A percentile compares a stretch with the other conserved stretches of the same genome.
These are phyloP conservation scores for Thalassoma bifasciatum DNA, from an alignment of 2,113 vertebrate species.

Conservation along the genomic window DNA sequence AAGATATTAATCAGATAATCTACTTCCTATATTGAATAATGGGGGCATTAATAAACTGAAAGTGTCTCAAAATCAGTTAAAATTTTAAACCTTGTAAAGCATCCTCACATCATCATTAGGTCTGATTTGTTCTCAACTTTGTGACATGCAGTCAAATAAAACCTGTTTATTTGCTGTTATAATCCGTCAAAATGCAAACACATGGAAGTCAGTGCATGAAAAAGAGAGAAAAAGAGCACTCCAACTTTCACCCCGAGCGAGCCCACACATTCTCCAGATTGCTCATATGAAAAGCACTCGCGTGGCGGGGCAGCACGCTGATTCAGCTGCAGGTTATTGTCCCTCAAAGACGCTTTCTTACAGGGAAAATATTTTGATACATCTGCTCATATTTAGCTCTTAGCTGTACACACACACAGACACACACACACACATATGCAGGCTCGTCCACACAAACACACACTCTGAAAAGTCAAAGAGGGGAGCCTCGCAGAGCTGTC, in stretches of 20 bases:
- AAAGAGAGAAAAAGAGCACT: conserved; percentile 6
- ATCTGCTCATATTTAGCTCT: conserved; percentile 83
- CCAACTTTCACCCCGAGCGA: conserved; percentile 25
- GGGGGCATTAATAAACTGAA: too few species aligned
- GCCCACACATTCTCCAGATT: conserved; percentile 63
- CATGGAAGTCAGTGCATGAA: neutral
- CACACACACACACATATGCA: neutral
- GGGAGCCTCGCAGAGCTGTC: conserved; percentile 26
- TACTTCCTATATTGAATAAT: too few species aligned
- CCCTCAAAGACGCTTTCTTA: conserved; percentile 77
- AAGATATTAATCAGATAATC: too few species aligned
- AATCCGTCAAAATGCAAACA: neutral
- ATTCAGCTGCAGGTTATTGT: conserved; percentile 86
- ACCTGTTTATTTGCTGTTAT: too few species aligned
- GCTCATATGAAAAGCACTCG: conserved; percentile 66
- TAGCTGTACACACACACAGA: conserved; percentile 16
- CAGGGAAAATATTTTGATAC: conserved; percentile 85
- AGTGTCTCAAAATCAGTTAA: too few species aligned
- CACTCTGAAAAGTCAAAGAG: neutral
- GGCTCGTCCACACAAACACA: too few species aligned
- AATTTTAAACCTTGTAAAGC: too few species aligned
- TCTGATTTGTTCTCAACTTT: too few species aligned
- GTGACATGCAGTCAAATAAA: too few species aligned
- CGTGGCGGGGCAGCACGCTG: conserved; percentile 78
- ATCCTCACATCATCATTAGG: too few species aligned